A percentile compares a stretch with the other conserved stretches of the same genome.
phyloP scores from a whole-genome alignment of 2,113 vertebrate genomes.

The Seriola quinqueradiata region DNA sequence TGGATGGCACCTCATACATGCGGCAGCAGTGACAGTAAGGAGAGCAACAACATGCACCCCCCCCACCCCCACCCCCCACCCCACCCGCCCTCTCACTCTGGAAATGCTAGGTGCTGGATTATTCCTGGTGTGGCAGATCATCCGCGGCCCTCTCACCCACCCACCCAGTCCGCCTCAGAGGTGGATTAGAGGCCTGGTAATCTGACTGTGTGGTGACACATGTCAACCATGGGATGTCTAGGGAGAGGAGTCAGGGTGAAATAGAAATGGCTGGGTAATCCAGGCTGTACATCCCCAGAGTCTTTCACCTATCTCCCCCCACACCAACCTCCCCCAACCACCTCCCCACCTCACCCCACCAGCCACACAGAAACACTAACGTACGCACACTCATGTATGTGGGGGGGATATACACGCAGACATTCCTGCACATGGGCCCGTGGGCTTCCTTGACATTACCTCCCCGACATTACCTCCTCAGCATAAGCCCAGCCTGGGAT shows the following conservation, averaged over 20 bases:
- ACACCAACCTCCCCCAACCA: neutral
- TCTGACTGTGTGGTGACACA: constrained; percentile 77
- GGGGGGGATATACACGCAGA: constrained; percentile 11
- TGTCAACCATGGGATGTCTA: constrained; percentile 70
- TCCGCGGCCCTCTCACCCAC: constrained; percentile 67
- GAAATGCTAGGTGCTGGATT: constrained; percentile 72
- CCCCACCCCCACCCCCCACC: constrained; percentile 3
- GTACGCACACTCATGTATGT: neutral
- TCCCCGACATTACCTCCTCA: constrained; percentile 67
- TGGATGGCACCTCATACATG: constrained; percentile 61
- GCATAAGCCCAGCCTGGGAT: constrained; percentile 49
- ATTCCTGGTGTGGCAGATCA: constrained; percentile 73
- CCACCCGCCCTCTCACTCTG: neutral
- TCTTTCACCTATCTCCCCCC: constrained; percentile 12
- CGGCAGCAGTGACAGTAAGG: constrained; percentile 59
- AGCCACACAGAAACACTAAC: constrained; percentile 2
- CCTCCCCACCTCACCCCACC: neutral
- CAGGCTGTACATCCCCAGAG: constrained; percentile 21
- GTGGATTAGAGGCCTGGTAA: constrained; percentile 79
- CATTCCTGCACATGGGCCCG: constrained; percentile 34
- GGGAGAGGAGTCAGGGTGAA: constrained; percentile 52
- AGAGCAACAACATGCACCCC: constrained; percentile 41
- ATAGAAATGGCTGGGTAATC: constrained; percentile 62
- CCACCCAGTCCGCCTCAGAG: constrained; percentile 58
- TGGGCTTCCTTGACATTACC: constrained; percentile 75